These are phyloP conservation scores for Donacobius atricapilla DNA, from an alignment of 2,113 vertebrate species.

Conservation along the genomic window DNA sequence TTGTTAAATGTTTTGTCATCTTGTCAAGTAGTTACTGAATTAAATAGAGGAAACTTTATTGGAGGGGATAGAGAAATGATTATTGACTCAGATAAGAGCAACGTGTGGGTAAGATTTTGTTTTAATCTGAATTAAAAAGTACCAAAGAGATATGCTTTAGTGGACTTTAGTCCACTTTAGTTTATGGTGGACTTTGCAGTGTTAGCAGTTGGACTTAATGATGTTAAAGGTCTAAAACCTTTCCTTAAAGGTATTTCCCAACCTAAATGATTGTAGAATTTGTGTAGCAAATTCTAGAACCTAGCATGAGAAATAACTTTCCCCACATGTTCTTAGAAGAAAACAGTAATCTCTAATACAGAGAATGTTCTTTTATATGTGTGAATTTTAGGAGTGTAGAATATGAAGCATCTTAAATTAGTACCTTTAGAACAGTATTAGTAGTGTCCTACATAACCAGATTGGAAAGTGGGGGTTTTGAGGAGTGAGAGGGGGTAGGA, in stretches of 20 bases:
- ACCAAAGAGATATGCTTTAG: background rate
- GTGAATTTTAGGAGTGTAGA: background rate
- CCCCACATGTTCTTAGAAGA: background rate
- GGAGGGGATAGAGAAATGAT: background rate
- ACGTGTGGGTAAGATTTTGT: background rate
- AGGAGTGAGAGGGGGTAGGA: background rate
- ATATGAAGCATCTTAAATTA: background rate
- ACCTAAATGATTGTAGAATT: background rate
- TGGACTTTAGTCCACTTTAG: background rate
- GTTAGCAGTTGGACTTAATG: background rate
- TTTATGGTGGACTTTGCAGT: background rate
- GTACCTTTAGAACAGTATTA: background rate
- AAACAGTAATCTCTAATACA: background rate
- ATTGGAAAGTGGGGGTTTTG: background rate
- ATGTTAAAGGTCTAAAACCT: background rate
- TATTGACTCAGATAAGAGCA: background rate
- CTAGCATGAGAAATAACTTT: background rate
- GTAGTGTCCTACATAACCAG: background rate
- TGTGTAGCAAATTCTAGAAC: background rate
- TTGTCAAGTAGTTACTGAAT: background rate
- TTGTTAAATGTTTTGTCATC: background rate
- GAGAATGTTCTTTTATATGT: background rate
- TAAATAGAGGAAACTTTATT: background rate
- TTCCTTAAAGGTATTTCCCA: background rate
- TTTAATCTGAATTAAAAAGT: background rate